Base-by-base conservation (phyloP, 2,888 invertebrate genomes). In the Pachliopta kotzebuea region DNA sequence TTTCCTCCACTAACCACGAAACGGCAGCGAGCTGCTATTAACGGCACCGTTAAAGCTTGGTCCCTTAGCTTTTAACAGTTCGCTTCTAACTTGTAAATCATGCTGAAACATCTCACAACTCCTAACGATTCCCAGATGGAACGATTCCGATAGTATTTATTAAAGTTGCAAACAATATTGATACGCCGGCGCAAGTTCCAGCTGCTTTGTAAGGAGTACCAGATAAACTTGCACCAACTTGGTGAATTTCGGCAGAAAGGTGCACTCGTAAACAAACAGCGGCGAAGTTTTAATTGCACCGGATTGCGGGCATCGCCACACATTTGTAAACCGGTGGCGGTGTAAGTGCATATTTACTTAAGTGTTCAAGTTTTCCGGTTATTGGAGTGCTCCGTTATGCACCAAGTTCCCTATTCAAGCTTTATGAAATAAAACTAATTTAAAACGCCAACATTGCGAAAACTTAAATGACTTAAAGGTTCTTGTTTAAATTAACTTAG, bases 251-350 rank as follows among this genome's bases (percentile, higher is more conserved):
- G 80, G 82, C 72, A 76, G 79, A 86, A 87, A 86, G 88, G 84
- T 88, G 89, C 84, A 83, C 81, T 85, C 83, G 78, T 86, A 86
- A 84, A 89, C 86, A 85, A 84, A 86, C 76, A 80, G 68, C 62
- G 60, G 65, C 66, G 70, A 88, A 89, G 86, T 90, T 89, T 89
- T 89, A 88, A 90, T 89, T 88, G 86, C 84, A 76, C 74, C 78
- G 81, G 81, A 85, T 86, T 83, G 84, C 81, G 37, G 80, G 74
- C 74, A 72, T 73, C 74, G 74, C 71, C 71, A 72, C 75, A 76
- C 75, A 74, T 75, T 77, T 77, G 69, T 66, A 66, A 67, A 65
- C 60, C 59, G 26, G 23, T 55, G 66, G 42, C 37, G 52, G 62
- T 63, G 65, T 58, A 29, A 60, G 59, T 63, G 75, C 56, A 62